Evolutionary conservation across 2,888 invertebrate species (phyloP), one percentile per base, ranked within the genome.

Genomic region (Lottia scabra): DNA sequence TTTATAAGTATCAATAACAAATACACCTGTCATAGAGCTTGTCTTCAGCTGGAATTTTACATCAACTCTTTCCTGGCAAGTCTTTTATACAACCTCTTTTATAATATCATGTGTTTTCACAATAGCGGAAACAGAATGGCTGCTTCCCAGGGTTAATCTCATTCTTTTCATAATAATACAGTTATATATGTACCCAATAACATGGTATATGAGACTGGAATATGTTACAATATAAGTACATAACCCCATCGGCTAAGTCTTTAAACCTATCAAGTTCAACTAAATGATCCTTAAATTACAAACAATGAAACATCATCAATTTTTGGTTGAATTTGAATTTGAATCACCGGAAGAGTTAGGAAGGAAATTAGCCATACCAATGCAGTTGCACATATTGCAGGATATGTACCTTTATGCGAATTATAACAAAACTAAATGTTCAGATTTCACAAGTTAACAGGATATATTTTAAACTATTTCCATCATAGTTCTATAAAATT

Each of bases 71-170:
- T 19, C 23, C 56, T 56, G 56, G 56, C 56, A 56, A 56, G 19
- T 19, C 56, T 38, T 38, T 38, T 38, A 56, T 23, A 56, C 56
- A 56, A 56, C 10, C 23, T 23, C 56, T 56, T 56, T 56, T 56
- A 56, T 38, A 23, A 56, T 23, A 56, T 56, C 56, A 56, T 19
- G 19, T 56, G 56, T 56, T 56, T 56, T 56, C 23, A 23, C 56
- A 56, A 56, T 56, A 23, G 56, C 56, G 56, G 56, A 56, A 56
- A 56, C 56, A 56, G 56, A 56, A 56, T 56, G 56, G 56, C 56
- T 56, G 19, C 56, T 56, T 23, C 56, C 19, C 56, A 23, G 56
- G 19, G 23, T 56, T 56, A 56, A 19, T 19, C 56, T 23, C 23
- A 56, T 56, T 56, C 56, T 56, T 56, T 38, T 56, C 19, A 56